Percentiles rank a stretch among this genome's conserved stretches.
Evolutionary conservation across 1,140 invertebrate genomes (phyloP).

Genomic region (Sipha flava): DNA sequence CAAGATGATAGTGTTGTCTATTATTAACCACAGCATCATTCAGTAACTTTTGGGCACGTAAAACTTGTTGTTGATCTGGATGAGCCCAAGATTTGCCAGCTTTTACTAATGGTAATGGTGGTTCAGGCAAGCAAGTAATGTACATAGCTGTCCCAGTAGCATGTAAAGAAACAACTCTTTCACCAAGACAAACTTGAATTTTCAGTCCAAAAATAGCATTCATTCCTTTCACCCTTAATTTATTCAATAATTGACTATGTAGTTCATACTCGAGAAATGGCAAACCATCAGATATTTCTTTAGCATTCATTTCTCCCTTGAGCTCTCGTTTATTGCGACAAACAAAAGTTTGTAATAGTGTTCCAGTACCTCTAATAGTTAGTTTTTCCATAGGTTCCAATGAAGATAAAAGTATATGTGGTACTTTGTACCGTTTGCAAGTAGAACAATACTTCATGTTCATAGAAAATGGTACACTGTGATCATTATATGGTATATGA

Average conservation of each 20-base stretch:
- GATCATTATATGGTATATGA: constrained; percentile 70
- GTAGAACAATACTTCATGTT: constrained; percentile 57
- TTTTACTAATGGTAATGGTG: constrained; percentile 58
- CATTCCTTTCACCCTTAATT: constrained; percentile 86
- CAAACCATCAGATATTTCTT: constrained; percentile 85
- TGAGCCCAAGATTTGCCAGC: constrained; percentile 53
- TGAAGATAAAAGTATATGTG: constrained; percentile 25
- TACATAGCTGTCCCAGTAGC: constrained; percentile 80
- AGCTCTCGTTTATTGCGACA: constrained; percentile 69
- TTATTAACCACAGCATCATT: constrained; percentile 60
- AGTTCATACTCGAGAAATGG: constrained; percentile 95
- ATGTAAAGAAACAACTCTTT: constrained; percentile 74
- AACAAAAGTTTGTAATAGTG: constrained; percentile 68
- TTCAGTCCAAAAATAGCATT: constrained; percentile 82
- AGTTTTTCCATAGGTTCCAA: constrained; percentile 65
- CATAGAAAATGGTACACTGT: constrained; percentile 60
- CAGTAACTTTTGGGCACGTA: constrained; percentile 55
- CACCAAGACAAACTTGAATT: constrained; percentile 78
- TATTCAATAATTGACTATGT: constrained; percentile 82
- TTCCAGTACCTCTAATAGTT: constrained; percentile 63
- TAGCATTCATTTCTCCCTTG: constrained; percentile 77
- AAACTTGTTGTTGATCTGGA: constrained; percentile 23
- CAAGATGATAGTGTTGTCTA: constrained; percentile 33
- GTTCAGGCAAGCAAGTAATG: constrained; percentile 60
- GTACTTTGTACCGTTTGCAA: constrained; percentile 47